Conservation (phyloP, 2,797 vertebrate species). For the Acanthurus tractus region DNA sequence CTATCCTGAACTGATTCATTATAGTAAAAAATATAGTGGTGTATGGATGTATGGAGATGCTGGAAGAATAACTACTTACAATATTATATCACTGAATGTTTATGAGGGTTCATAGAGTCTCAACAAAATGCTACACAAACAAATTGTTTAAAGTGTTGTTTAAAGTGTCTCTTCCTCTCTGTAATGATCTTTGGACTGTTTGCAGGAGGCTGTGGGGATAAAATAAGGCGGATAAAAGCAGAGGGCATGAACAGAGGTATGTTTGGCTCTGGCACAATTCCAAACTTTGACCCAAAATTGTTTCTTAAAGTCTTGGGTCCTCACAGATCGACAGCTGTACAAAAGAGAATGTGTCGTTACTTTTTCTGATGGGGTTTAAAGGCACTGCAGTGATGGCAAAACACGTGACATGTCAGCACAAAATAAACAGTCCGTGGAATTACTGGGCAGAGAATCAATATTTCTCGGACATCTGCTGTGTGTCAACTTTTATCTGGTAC, state of each 20-base stretch:
- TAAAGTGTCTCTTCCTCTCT: background rate
- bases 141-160: slow-evolving; percentile 1
- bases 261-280: background rate
- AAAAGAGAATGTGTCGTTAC: background rate
- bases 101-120: background rate
- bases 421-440: slow-evolving; percentile 43
- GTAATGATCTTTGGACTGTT: background rate
- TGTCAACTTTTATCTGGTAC: slow-evolving; percentile 34
- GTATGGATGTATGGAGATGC: no score
- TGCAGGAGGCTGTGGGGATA: background rate
- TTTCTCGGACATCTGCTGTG: slow-evolving; percentile 12
- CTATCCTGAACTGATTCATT: background rate
- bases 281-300: slow-evolving; percentile 5
- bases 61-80: no score
- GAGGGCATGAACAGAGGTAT: background rate
- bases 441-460: slow-evolving; percentile 36
- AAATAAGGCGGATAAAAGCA: background rate
- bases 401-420: slow-evolving; percentile 35
- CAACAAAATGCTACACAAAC: background rate
- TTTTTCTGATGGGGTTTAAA: background rate
- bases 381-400: background rate
- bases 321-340: background rate
- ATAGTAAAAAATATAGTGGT: no score
- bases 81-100: no score
- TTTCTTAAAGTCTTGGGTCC: background rate